phyloP scores from a whole-genome alignment of 2,113 vertebrate genomes.

The Hippocampus zosterae region DNA sequence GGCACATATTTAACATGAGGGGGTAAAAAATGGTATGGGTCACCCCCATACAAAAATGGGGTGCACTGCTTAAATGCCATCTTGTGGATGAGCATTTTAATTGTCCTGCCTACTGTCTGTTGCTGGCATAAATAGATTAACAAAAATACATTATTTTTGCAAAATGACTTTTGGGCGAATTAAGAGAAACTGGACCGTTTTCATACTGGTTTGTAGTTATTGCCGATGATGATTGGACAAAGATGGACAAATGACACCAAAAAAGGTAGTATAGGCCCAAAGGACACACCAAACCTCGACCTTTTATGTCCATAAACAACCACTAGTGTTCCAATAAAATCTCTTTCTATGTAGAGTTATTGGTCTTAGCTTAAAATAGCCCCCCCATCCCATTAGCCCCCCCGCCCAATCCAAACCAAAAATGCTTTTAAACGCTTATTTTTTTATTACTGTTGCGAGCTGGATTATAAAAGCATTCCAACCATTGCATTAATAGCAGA shows the following conservation, averaged over 20 bases:
- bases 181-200: too few relatives aligned
- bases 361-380: not conserved
- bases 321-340: not conserved
- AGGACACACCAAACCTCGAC: not conserved
- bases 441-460: constrained; percentile 36
- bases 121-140: not conserved
- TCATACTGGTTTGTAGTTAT: not conserved
- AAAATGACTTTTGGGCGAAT: not conserved
- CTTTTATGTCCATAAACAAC: not conserved
- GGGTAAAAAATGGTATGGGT: not conserved
- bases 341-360: not conserved
- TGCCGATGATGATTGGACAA: not conserved
- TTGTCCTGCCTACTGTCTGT: not conserved
- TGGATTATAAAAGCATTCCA: constrained; percentile 34
- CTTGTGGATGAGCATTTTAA: not conserved
- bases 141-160: not conserved
- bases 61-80: not conserved
- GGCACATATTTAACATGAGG: too few relatives aligned
- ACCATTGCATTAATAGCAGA: constrained; percentile 35
- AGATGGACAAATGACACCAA: not conserved
- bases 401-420: not conserved
- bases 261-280: not conserved
- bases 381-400: not conserved
- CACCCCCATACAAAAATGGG: not conserved
- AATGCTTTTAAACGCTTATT: constrained; percentile 37